Evolutionary conservation across 2,888 invertebrate genomes (phyloP).

Genomic region (Oasisia sp.): DNA sequence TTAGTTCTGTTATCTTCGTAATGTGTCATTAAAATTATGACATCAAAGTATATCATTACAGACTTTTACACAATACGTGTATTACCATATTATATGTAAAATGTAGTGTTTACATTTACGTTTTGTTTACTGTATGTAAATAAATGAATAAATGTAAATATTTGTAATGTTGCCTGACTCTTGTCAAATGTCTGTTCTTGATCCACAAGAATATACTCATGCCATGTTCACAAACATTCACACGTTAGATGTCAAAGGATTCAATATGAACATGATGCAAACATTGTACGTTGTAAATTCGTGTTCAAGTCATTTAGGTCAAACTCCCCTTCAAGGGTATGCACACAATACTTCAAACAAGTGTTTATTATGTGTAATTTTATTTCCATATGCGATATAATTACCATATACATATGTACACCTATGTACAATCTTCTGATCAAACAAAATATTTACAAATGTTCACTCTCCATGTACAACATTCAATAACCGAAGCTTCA

Average conservation of each 20-base stretch:
- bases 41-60: background rate
- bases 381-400: background rate
- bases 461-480: background rate
- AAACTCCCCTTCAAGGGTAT: background rate
- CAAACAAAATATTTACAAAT: background rate
- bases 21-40: background rate
- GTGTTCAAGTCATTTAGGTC: too few species aligned
- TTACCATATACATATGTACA: background rate
- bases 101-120: background rate
- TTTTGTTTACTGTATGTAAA: background rate
- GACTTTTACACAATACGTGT: background rate
- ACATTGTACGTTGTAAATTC: too few species aligned
- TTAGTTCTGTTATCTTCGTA: background rate
- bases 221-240: background rate
- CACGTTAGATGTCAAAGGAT: background rate
- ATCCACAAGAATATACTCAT: background rate
- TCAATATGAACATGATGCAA: too few species aligned
- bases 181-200: background rate
- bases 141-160: conserved; percentile 6
- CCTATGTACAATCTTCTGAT: background rate
- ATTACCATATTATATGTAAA: background rate
- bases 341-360: background rate
- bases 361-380: background rate
- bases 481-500: background rate
- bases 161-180: background rate